These are phyloP conservation scores for Drosophila stalkeri DNA, from an alignment of 2,888 invertebrate genomes.

Conservation along the genomic window DNA sequence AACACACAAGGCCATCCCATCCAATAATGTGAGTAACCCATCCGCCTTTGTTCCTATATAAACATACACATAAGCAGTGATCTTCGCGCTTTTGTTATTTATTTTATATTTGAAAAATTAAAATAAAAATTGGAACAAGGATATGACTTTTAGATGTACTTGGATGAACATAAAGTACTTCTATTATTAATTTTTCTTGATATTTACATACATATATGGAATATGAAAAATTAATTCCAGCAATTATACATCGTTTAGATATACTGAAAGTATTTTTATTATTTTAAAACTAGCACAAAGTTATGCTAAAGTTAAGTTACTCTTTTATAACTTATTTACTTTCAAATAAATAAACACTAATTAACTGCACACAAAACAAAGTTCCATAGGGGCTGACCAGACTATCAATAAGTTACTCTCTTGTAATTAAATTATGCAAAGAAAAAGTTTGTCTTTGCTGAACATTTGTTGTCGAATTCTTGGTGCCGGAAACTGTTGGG, in stretches of 20 bases:
- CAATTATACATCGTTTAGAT: conserved; percentile 2
- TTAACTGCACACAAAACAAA: conserved; percentile 1
- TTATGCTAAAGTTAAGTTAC: neutral
- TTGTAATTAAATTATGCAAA: neutral
- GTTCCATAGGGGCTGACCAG: neutral
- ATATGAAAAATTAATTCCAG: conserved; percentile 7
- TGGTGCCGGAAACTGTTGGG: conserved; percentile 7
- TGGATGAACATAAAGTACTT: neutral
- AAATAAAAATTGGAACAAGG: conserved; percentile 7
- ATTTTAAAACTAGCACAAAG: neutral
- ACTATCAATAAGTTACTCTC: neutral
- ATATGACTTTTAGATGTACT: neutral
- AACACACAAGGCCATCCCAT: conserved; percentile 55
- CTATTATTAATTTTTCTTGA: conserved; percentile 6
- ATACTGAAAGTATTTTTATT: neutral
- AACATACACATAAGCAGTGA: neutral
- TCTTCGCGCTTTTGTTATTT: conserved; percentile 19
- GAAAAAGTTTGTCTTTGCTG: conserved; percentile 4
- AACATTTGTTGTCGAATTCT: neutral
- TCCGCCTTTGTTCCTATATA: conserved; percentile 44
- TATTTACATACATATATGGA: neutral
- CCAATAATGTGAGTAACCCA: conserved; percentile 57
- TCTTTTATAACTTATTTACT: neutral
- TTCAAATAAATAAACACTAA: neutral
- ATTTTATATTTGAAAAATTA: conserved; percentile 8